Base-by-base conservation (phyloP, 2,888 invertebrate genomes). In the Microctonus brassicae region DNA sequence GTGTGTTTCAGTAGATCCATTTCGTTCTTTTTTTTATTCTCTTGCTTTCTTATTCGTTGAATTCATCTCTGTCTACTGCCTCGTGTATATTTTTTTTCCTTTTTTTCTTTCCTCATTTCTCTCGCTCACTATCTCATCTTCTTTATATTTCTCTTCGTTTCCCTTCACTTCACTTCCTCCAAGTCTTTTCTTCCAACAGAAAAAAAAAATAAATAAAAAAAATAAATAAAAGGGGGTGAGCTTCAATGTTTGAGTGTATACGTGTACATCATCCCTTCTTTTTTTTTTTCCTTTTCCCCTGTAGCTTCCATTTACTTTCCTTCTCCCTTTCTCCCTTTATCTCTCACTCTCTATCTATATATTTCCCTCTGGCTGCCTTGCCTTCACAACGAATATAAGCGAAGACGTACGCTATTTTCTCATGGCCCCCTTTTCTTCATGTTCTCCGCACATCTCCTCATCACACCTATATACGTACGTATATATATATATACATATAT, bases 251-350 rank as follows among this genome's bases (percentile, higher is more conserved):
- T 24, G 55, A 20, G 55, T 58, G 69, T 62, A 22, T 66, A 60
- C 64, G 69, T 73, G 70, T 69, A 68, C 72, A 74, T 73, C 60
- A 42, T 67, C 67, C 71, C 73, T 67, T 73, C 29, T 47, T 55
- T 36, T 65, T 29, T 60, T 63, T 74, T 65, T 86, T 86, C 87
- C 87, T 87, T 86, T 87, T 87, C 85, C 86, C 84, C 83, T 84
- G 83, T 85, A 86, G 86, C 86, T 84, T 88, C 74, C 77, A 73
- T 75, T 75, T 75, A 72, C 87, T 87, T 85, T 84, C 82, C 78
- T 81, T 36, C 67, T 65, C 77, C 77, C 78, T 80, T 76, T 75
- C 73, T 73, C 74, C 17, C 1, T n/a, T 17, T 47, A 17, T 47
- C 17, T 17, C 47, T 47, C 17, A 7, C 6, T 17, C 4, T 17